phyloP scores from a whole-genome alignment of 2,113 vertebrate species.

The Muntiacus muntjak region DNA sequence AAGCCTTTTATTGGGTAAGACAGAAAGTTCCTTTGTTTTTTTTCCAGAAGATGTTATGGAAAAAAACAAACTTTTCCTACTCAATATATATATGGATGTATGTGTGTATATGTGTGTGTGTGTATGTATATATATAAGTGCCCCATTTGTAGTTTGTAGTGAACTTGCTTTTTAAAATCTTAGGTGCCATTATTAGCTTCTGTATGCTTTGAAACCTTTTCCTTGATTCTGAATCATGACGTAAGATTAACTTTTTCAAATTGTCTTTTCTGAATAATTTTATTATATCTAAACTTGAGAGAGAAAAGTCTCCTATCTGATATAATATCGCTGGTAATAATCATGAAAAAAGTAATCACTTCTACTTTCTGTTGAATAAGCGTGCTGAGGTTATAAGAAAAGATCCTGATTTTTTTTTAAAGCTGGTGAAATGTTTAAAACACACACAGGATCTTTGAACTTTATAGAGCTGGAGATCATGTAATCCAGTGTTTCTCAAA shows the following conservation, averaged over 20 bases:
- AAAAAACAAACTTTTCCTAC: neutral
- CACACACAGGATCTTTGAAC: neutral
- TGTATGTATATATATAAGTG: fast-evolving
- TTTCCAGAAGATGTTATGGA: neutral
- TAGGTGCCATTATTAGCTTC: neutral
- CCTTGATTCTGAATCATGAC: neutral
- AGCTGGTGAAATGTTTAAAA: neutral
- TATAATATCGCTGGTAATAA: neutral
- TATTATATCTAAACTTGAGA: neutral
- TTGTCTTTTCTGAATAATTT: neutral
- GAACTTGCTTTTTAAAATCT: neutral
- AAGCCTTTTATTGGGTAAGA: neutral
- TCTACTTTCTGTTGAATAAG: neutral
- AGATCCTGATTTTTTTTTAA: neutral
- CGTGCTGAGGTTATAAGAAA: neutral
- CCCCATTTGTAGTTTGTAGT: neutral
- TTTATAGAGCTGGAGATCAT: neutral
- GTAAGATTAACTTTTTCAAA: neutral
- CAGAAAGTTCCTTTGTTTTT: neutral
- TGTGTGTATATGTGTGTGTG: fast-evolving
- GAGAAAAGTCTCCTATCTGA: neutral
- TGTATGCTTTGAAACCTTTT: neutral
- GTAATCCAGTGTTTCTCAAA: neutral
- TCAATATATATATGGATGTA: neutral
- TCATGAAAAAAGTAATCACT: neutral